Evolutionary conservation across 2,797 vertebrate species (phyloP), one percentile per base, ranked within the genome.

Genomic region (Sylvia borin): DNA sequence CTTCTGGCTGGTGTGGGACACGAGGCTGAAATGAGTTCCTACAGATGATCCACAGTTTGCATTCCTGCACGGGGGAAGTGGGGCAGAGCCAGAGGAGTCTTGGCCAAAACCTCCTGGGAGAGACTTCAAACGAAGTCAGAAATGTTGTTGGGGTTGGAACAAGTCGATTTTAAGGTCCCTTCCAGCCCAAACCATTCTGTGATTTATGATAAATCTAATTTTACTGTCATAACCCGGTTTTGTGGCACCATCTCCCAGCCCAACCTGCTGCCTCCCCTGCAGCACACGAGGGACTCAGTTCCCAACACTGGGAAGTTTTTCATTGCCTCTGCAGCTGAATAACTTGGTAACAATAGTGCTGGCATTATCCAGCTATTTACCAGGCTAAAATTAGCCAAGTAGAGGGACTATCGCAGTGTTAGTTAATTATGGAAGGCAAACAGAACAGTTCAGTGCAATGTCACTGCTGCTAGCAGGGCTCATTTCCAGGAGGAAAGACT

Each of bases 11-110:
- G 16, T 10, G 38, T 7, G 66, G 60, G 80, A 42, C 38, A 17
- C 0, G 2, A 36, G 61, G 29, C 3, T 18, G 7, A 38, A 38
- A 18, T 0, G 8, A 29, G 19, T 5, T 90, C 48, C 65, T 50
- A 1, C 18, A 13, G 29, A 4, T 43, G 5, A 8, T 18, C 42
- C 61, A 0, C 0, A 2, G 18, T 27, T n/a, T 19, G 42, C 8
- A 1, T 3, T 60, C 38, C 47, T 57, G 38, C 22, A 1, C 0
- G 11, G 16, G 42, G 64, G 43, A 9, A 29, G 34, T 1, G 12
- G 60, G 42, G 21, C 34, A n/a, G 21, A 12, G 10, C 70, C 40
- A 6, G 4, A 0, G 7, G 32, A 4, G 0, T 2, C 55, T 9
- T 20, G 40, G 57, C 74, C 64, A 11, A 64, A 70, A 13, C 27